Conservation (phyloP, 2,888 invertebrate genomes). For the Teleiodes luculella region DNA sequence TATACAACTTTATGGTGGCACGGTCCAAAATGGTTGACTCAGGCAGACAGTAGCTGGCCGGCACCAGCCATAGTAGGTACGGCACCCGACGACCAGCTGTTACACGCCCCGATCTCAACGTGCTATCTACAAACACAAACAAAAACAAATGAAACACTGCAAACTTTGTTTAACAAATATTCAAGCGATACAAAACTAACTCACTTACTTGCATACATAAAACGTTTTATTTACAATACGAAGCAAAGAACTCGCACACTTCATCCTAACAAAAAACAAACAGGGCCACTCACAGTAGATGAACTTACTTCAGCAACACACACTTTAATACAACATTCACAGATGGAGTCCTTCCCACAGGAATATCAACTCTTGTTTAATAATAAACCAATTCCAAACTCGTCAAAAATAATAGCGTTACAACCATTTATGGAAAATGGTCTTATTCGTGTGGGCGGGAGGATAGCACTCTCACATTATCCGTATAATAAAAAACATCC, state of each 20-base stretch:
- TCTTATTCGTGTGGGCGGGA: background rate
- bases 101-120: no score
- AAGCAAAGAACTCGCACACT: background rate
- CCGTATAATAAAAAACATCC: conserved; percentile 1
- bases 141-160: background rate
- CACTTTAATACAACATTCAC: conserved; percentile 17
- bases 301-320: background rate
- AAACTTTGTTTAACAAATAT: background rate
- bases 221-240: background rate
- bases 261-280: no score
- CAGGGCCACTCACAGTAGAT: background rate
- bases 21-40: background rate
- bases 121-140: no score
- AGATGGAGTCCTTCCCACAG: conserved; percentile 23
- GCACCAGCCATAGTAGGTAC: background rate
- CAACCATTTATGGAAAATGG: background rate
- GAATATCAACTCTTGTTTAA: background rate
- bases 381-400: background rate
- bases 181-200: background rate
- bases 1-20: background rate
- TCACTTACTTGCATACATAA: background rate
- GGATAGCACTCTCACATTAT: background rate
- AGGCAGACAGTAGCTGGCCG: no score
- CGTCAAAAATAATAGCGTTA: background rate
- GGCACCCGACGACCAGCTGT: background rate